Base-by-base conservation (phyloP, 2,888 invertebrate species). In the Schrankia costaestrigalis region DNA sequence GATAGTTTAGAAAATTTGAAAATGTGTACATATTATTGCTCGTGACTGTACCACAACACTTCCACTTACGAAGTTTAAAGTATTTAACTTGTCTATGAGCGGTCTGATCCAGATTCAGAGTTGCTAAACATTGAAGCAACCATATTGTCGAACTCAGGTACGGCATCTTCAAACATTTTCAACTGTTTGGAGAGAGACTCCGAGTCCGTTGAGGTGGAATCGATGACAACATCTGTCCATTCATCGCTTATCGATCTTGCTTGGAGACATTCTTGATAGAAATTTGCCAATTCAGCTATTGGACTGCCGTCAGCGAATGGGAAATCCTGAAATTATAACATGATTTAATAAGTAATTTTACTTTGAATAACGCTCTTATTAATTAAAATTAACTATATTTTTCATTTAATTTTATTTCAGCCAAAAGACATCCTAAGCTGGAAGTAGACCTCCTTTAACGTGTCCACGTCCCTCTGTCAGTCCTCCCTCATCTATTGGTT, bases 191-290 rank as follows among this genome's bases (percentile, higher is more conserved):
- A 91, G 18, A 95, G 84, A 13, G 91, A 89, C 29, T 92, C 92
- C 0, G 74, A 65, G 46, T 78, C 79, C 0, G 67, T 63, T 0
- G 71, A 71, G 0, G 48, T 52, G 0, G 72, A 42, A 9, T 70
- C 68, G 9, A 63, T 56, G 1, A 61, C 51, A 1, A 68, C 34
- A 26, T 76, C 77, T 0, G 71, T 54, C 76, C 81, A 78, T 18
- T 76, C 78, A 33, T 75, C 75, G 35, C 74, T 76, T 13, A 70
- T 67, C 0, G 78, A 73, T 1, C 77, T 81, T 4, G 95, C 94
- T 52, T 90, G 90, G 65, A 94, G 90, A 77, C 94, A 95, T 63
- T 95, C 94, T 17, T 92, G 90, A 79, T 94, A 95, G 80, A 95
- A 95, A 45, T 91, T 90, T 1, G 94, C 93, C 43, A 95, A 84